phyloP scores from a whole-genome alignment of 2,797 vertebrate genomes.

The Phrynocephalus forsythii region DNA sequence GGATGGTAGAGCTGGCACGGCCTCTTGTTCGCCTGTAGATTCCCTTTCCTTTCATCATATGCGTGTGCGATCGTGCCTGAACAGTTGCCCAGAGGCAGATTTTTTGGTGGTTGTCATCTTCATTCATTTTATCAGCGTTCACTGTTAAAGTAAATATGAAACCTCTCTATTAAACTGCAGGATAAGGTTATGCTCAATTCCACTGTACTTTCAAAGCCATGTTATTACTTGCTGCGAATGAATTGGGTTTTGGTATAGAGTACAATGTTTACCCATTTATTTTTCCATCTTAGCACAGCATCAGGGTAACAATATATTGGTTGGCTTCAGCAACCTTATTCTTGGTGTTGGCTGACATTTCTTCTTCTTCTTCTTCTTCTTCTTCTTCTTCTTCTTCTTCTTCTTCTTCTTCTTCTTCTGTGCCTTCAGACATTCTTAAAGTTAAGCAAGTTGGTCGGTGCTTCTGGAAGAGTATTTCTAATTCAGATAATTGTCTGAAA shows the following conservation, averaged over 20 bases:
- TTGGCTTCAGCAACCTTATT: constrained; percentile 33
- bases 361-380: constrained; percentile 19
- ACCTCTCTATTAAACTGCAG: neutral
- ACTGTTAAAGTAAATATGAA: neutral
- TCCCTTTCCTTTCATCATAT: neutral
- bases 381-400: neutral
- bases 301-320: constrained; percentile 21
- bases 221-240: neutral
- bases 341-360: constrained; percentile 53
- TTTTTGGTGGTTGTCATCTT: accelerated
- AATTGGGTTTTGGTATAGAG: neutral
- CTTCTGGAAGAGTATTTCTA: constrained; percentile 71
- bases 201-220: neutral
- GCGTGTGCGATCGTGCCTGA: neutral
- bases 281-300: neutral
- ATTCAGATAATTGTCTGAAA: constrained; percentile 70
- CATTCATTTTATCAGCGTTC: neutral
- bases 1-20: neutral
- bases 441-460: constrained; percentile 69
- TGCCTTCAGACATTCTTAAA: constrained; percentile 75
- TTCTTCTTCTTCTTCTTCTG: constrained; percentile 19
- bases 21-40: neutral
- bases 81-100: neutral
- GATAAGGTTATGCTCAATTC: neutral
- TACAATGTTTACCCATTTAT: accelerated